Base-by-base conservation (phyloP, 2,888 invertebrate species). In the Chymomyza caudatula region DNA sequence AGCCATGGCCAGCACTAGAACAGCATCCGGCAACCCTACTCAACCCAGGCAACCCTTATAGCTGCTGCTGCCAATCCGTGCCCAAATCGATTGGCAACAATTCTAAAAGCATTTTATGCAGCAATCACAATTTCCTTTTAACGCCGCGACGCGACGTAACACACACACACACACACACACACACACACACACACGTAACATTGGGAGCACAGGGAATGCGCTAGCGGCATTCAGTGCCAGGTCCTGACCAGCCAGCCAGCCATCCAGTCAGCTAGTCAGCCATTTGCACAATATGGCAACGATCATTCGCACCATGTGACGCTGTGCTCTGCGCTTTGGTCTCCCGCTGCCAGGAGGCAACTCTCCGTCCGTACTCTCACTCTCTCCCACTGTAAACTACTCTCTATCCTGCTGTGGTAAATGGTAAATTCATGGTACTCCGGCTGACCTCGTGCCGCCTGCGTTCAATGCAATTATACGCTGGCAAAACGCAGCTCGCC, bases 41-140 rank as follows among this genome's bases (percentile, higher is more conserved):
- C 5, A 25, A 3, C 8, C 20, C 49, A 17, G 44, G 44, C 8
- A 25, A 25, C 25, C 25, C 49, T 17, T 63, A 54, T 63, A 13
- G 52, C 20, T 65, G 73, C 77, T 66, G 65, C 75, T 80, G 72
- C 79, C 80, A 85, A 85, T 82, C 77, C 80, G 65, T 83, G 74
- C 86, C 78, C 67, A 78, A 82, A 82, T 82, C 81, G 86, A 82
- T 82, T 85, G 86, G 84, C 81, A 82, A 81, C 84, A 73, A 77
- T 84, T 85, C 81, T 86, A 78, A 84, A 80, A 85, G 84, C 84
- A 80, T 81, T 86, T 82, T 84, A 85, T 80, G 74, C 76, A 77
- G 75, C 84, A 82, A 80, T 82, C 84, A 77, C 84, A 80, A 85
- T 86, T 78, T 82, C 81, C 86, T 81, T 80, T 86, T 80, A 78